Percentiles rank a stretch among this genome's conserved stretches.
phyloP scores from a whole-genome alignment of 1,140 invertebrate genomes.

The Drosophila eugracilis region DNA sequence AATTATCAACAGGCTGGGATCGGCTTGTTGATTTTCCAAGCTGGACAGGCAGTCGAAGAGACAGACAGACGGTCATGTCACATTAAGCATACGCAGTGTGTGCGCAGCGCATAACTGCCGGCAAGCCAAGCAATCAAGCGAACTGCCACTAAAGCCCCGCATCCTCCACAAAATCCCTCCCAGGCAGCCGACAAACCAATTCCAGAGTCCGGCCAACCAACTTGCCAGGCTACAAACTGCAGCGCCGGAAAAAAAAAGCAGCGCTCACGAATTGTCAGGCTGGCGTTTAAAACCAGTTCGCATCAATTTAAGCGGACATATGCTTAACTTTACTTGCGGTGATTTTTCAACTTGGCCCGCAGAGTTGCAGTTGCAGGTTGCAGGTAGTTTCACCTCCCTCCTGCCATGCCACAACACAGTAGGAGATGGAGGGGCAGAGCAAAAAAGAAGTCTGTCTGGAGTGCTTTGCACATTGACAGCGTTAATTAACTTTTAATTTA shows the following conservation, averaged over 20 bases:
- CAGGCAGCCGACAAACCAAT: constrained; percentile 52
- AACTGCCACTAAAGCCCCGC: constrained; percentile 26
- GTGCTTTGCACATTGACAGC: constrained; percentile 83
- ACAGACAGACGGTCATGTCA: constrained; percentile 53
- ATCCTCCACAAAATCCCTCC: constrained; percentile 16
- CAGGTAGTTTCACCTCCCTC: not conserved
- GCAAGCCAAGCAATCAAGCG: constrained; percentile 45
- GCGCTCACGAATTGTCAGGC: constrained; percentile 60
- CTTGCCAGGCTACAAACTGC: constrained; percentile 20
- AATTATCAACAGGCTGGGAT: constrained; percentile 62
- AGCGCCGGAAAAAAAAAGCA: not conserved
- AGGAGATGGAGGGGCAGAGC: not conserved
- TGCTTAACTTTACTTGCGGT: constrained; percentile 79
- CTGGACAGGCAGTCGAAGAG: no score
- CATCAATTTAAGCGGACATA: constrained; percentile 78
- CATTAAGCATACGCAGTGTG: constrained; percentile 79
- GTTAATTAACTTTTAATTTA: constrained; percentile 84
- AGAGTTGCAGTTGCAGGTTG: constrained; percentile 58
- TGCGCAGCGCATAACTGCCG: constrained; percentile 62
- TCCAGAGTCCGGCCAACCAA: constrained; percentile 52
- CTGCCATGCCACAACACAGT: not conserved
- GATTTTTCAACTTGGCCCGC: constrained; percentile 76
- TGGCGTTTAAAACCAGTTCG: constrained; percentile 77
- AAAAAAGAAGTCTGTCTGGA: constrained; percentile 37
- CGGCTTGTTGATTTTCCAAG: constrained; percentile 53